Evolutionary conservation across 1,140 invertebrate species (phyloP), one percentile per base, ranked within the genome.

Genomic region (Ostrea denselamellosa): DNA sequence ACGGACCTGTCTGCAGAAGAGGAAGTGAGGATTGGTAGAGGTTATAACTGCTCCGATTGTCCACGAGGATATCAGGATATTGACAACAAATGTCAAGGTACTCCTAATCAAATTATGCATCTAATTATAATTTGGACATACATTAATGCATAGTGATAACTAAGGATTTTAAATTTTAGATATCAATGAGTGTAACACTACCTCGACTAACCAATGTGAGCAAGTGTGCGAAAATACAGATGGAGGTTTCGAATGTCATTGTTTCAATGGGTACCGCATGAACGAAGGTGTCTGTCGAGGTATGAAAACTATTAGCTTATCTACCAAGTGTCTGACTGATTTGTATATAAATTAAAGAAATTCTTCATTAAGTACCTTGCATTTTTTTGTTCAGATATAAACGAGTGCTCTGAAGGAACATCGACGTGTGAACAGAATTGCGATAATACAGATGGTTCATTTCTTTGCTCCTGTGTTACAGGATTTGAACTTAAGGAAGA

Each of bases 1-100:
- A 82, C 65, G 17, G 89, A 90, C 56, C 56, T 88, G 2, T 0
- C 34, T 8, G 34, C 87, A 17, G 85, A 52, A 10, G 84, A 71
- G 17, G 65, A 86, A 1, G 5, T 65, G 4, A 71, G 4, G 44
- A 12, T 52, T 3, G 56, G 22, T 25, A 17, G 52, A 51, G 19
- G 28, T 71, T 71, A 19, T 19, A 65, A 25, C 25, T n/a, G 62
- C 1, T 77, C 56, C 8, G 34, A 19, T 51, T 77, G 65, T 19
- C 62, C 85, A 71, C 28, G 1, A 9, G 51, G 44, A 22, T 71
- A 14, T 34, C 8, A 12, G 68, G 68, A 28, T 44, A 25, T 28
- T 77, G 25, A 34, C 10, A 34, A 2, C 25, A 77, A 77, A 77
- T 77, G 25, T 4, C 12, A 22, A 17, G 28, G 28, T 44, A 34